Evolutionary conservation across 2,113 vertebrate species (phyloP), one percentile per base, ranked within the genome.

Genomic region (Macroglossus sobrinus): DNA sequence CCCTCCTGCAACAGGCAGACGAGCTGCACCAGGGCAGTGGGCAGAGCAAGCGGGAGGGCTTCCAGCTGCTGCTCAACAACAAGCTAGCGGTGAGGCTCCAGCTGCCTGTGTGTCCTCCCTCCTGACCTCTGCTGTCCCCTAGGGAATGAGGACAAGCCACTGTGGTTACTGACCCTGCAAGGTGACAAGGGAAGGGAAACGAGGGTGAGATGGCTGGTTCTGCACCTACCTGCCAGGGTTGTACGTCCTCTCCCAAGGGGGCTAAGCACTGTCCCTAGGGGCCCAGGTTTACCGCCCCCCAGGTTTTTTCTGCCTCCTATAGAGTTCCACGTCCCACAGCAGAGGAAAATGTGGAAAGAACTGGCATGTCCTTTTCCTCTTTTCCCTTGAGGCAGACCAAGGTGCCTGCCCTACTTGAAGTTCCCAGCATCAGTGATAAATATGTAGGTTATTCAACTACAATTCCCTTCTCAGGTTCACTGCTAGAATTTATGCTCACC

Each of bases 1-100:
- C 99, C 26, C 99, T 99, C 7, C 98, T 99, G 97, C 98, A 98
- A 92, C 99, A 99, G 98, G 99, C 98, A 0, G 99, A 99, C 47
- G 96, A 98, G 84, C 97, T 99, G 72, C 99, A 99, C 91, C 59
- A 35, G 0, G 99, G 99, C 13, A 97, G 98, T 0, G 98, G 98
- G 89, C 98, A 87, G 66, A 95, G 98, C 87, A 99, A 98, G 98
- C 98, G 97, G 9, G 99, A 99, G 55, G 99, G 99, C 1, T 99
- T 99, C 93, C 98, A 98, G 55, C 98, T 99, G 97, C 98, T 99
- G 96, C 98, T 99, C 50, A 99, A 98, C 75, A 99, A 99, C 97
- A 99, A 99, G 94, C 98, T 98, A 26, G 98, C 81, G 99, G 99
- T 99, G 98, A 98, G 95, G 35, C 78, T 63, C 43, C 33, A 6